Conservation (phyloP, 2,888 invertebrate genomes). For the Rutpela maculata region DNA sequence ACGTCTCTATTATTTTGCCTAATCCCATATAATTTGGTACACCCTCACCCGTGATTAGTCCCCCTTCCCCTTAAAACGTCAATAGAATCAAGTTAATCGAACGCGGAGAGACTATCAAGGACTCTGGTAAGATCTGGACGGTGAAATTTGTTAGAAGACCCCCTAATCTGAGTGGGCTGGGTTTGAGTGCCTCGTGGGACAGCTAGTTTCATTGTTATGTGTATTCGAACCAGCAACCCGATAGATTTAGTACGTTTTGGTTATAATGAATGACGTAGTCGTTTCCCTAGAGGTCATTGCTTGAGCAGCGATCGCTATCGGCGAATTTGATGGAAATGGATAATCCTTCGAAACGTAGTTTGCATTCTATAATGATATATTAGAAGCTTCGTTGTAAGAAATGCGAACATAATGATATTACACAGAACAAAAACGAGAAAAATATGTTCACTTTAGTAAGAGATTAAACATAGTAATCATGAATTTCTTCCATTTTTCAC, state of each 20-base stretch:
- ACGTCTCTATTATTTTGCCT: slow-evolving; percentile 45
- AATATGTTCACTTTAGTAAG: too few species aligned
- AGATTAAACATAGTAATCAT: too few species aligned
- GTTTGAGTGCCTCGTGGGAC: slow-evolving; percentile 35
- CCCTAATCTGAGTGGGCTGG: slow-evolving; percentile 40
- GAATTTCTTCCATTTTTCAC: too few species aligned
- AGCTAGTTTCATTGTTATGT: slow-evolving; percentile 42
- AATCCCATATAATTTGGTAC: slow-evolving; percentile 47
- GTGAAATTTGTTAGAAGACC: slow-evolving; percentile 38
- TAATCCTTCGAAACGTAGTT: slow-evolving; percentile 14
- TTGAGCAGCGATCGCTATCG: slow-evolving; percentile 15
- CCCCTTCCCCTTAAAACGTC: slow-evolving; percentile 37
- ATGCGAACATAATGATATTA: too few species aligned
- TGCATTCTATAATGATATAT: slow-evolving; percentile 25
- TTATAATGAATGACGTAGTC: not conserved
- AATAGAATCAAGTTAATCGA: slow-evolving; percentile 48
- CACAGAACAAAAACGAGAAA: too few species aligned
- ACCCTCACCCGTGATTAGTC: slow-evolving; percentile 47
- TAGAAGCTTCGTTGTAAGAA: too few species aligned
- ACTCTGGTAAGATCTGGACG: slow-evolving; percentile 16
- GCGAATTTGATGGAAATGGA: not conserved
- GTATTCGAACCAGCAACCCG: slow-evolving; percentile 20
- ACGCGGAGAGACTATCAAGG: slow-evolving; percentile 40
- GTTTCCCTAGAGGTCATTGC: slow-evolving; percentile 11
- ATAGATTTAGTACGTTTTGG: slow-evolving; percentile 17